Conservation (phyloP, 2,113 vertebrate species). For the Chaetops frenatus region DNA sequence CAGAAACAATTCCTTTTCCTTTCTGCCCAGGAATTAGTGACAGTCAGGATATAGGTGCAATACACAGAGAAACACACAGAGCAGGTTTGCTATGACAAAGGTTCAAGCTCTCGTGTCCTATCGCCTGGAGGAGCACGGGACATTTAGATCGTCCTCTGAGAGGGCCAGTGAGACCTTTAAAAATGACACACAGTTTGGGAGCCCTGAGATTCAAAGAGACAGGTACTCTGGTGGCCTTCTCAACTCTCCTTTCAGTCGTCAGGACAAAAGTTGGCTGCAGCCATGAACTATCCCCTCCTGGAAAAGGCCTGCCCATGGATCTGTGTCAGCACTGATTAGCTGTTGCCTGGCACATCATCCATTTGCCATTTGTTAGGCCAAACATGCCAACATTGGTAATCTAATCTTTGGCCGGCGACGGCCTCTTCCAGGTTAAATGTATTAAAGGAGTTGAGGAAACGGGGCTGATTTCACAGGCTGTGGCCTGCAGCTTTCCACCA, state of each 20-base stretch:
- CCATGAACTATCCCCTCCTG: conserved; percentile 62
- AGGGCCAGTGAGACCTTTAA: conserved; percentile 75
- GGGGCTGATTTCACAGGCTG: conserved; percentile 25
- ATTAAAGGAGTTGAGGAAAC: conserved; percentile 59
- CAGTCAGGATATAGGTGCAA: not conserved
- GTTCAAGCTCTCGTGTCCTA: conserved; percentile 45
- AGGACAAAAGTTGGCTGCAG: conserved; percentile 38
- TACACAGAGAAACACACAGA: not conserved
- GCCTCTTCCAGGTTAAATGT: conserved; percentile 75
- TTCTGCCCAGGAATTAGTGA: not conserved
- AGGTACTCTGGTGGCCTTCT: conserved; percentile 63
- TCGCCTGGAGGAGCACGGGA: conserved; percentile 70
- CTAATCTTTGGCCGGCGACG: conserved; percentile 60
- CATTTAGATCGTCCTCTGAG: conserved; percentile 70
- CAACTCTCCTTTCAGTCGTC: conserved; percentile 48
- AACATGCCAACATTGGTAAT: conserved; percentile 71
- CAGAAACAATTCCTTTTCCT: not conserved
- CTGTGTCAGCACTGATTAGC: conserved; percentile 78
- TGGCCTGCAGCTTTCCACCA: conserved; percentile 67
- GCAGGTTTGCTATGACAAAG: not conserved
- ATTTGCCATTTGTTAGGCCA: conserved; percentile 72
- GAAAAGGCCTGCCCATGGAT: conserved; percentile 64
- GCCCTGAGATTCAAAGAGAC: conserved; percentile 71
- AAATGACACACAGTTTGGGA: conserved; percentile 37
- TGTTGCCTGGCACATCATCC: conserved; percentile 52